These are phyloP conservation scores for Porites evermanni DNA, from an alignment of 92 coral and sea anemone species.

Conservation along the genomic window DNA sequence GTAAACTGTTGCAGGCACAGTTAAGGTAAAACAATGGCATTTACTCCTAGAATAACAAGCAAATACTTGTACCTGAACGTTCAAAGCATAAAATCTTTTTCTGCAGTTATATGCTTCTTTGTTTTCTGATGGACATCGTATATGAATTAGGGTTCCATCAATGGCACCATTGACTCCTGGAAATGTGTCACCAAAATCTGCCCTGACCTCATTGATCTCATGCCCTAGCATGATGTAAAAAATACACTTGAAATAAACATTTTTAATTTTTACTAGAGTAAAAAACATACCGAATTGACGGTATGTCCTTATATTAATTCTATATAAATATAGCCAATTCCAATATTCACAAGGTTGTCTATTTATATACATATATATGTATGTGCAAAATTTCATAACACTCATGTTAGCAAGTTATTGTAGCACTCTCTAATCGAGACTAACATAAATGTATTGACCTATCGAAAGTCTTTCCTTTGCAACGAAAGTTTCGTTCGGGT, in stretches of 20 bases:
- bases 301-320: too few relatives aligned
- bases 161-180: slow-evolving; percentile 20
- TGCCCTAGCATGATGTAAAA: slow-evolving; percentile 31
- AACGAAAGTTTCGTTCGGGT: slow-evolving; percentile 13
- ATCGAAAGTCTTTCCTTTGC: slow-evolving; percentile 1
- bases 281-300: not conserved
- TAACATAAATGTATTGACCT: slow-evolving; percentile 9
- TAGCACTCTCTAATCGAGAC: slow-evolving; percentile 13
- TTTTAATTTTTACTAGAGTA: slow-evolving; percentile 4
- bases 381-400: slow-evolving; percentile 8
- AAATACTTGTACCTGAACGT: slow-evolving; percentile 24
- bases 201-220: slow-evolving; percentile 36
- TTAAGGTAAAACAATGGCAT: slow-evolving; percentile 20
- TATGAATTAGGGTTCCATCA: slow-evolving; percentile 13
- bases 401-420: slow-evolving; percentile 5
- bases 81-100: slow-evolving; percentile 19
- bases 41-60: slow-evolving; percentile 6
- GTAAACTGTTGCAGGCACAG: slow-evolving; percentile 8
- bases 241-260: slow-evolving; percentile 17
- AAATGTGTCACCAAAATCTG: slow-evolving; percentile 25
- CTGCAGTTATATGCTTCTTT: slow-evolving; percentile 24
- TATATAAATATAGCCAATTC: not conserved
- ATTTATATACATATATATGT: not conserved
- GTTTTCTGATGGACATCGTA: slow-evolving; percentile 20
- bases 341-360: slow-evolving; percentile 1